Evolutionary conservation across 2,797 vertebrate species (phyloP).

Genomic region (Streptopelia turtur): DNA sequence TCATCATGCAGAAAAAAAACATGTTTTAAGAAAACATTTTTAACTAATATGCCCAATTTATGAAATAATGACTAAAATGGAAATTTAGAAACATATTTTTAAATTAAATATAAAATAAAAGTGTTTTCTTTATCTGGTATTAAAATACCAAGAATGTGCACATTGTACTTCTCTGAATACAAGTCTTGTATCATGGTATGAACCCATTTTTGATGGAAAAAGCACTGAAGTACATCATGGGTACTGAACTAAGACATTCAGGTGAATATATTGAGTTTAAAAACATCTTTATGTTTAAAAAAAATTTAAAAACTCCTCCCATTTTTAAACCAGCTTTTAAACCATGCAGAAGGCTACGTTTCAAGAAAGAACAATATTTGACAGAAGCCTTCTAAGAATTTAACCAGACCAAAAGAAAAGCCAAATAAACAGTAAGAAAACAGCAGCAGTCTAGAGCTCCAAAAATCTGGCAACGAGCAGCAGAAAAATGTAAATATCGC

Average conservation of each 20-base stretch:
- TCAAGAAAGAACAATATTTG: not conserved
- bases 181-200: not conserved
- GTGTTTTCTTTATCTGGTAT: not conserved
- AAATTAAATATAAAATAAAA: not conserved
- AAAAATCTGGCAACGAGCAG: not conserved
- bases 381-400: not conserved
- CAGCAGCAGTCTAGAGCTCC: not conserved
- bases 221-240: not conserved
- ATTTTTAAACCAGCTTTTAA: not conserved
- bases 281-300: not conserved
- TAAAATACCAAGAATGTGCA: not conserved
- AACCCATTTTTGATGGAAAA: not conserved
- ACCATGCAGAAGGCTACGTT: not conserved
- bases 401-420: not conserved
- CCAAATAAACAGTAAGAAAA: not conserved
- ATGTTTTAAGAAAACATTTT: not conserved
- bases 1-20: not conserved
- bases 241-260: not conserved
- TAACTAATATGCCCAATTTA: not conserved
- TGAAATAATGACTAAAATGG: not conserved
- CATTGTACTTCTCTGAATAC: not conserved
- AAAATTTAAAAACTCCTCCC: not conserved
- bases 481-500: not conserved
- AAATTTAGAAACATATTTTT: not conserved
- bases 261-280: not conserved